Base-by-base conservation (phyloP, 1,140 invertebrate species). In the Wasmannia auropunctata region DNA sequence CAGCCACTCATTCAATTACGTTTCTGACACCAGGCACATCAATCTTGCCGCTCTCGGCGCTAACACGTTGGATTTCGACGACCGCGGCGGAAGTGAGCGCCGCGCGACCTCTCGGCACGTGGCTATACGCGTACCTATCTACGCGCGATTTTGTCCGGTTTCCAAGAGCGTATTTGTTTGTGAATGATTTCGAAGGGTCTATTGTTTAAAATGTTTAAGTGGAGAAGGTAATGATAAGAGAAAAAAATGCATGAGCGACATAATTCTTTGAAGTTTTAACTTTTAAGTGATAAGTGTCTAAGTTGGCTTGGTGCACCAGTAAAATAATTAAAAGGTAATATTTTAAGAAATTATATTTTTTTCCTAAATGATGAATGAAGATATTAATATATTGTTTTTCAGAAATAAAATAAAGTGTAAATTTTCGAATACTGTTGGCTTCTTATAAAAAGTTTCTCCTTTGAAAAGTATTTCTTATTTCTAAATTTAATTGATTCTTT, bases 1-100 rank as follows among this genome's bases (percentile, higher is more conserved):
- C 72, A 87, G 90, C 90, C 92, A 92, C 91, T 94, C 93, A 94
- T 95, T 95, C 93, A 94, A 94, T 95, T 95, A 95, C 94, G 93
- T 93, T 89, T 88, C 94, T 92, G 93, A 94, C 93, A 94, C 89
- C 90, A 77, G 81, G 85, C 90, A 88, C 93, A 94, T 94, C 94
- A 93, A 94, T 94, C 94, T 94, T 94, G 65, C 43, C 46, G 60
- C 74, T 49, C 74, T 67, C 87, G 87, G 85, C 90, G 91, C 85
- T 89, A 89, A 91, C 90, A 76, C 77, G 88, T 40, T 51, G 76
- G 56, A 91, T 91, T 90, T 90, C 90, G 87, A 89, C 74, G 63
- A 51, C 65, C 88, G 65, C 72, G 19, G 85, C 77, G 88, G 86
- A 89, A 90, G 88, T 81, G 83, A 43, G 49, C 65, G 65, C 86